phyloP scores from a whole-genome alignment of 2,888 invertebrate species.

The Polietes domitor region DNA sequence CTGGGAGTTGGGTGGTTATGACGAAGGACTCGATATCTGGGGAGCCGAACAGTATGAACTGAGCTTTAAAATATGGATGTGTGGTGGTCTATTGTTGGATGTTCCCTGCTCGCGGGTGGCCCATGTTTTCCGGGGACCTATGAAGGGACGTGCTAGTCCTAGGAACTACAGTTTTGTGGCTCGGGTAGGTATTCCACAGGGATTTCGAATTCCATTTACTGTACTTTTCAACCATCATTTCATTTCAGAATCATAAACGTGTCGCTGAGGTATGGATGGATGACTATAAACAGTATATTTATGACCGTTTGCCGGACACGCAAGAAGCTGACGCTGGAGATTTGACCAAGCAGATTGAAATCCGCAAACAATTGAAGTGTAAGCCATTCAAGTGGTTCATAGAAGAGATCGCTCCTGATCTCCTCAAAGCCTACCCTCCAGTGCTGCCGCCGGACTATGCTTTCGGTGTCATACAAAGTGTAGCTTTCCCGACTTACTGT shows the following conservation, averaged over 20 bases:
- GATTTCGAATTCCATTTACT: neutral
- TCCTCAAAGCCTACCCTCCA: conserved; percentile 92
- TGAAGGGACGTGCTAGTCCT: conserved; percentile 41
- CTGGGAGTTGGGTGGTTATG: conserved; percentile 97
- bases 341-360: conserved; percentile 87
- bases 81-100: conserved; percentile 94
- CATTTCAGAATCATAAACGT: conserved; percentile 89
- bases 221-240: neutral
- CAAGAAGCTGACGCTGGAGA: conserved; percentile 91
- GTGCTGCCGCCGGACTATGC: conserved; percentile 92
- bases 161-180: conserved; percentile 62
- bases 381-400: conserved; percentile 98
- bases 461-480: conserved; percentile 87
- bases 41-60: conserved; percentile 98
- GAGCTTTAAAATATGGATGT: conserved; percentile 98
- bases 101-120: conserved; percentile 96
- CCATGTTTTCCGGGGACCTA: conserved; percentile 89
- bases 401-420: conserved; percentile 93
- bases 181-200: conserved; percentile 50
- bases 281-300: conserved; percentile 93
- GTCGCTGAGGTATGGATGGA: conserved; percentile 98
- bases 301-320: conserved; percentile 87
- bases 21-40: conserved; percentile 95
- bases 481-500: conserved; percentile 85
- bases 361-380: conserved; percentile 89